Evolutionary conservation across 1,140 invertebrate species (phyloP).

Genomic region (Sitobion miscanthi): DNA sequence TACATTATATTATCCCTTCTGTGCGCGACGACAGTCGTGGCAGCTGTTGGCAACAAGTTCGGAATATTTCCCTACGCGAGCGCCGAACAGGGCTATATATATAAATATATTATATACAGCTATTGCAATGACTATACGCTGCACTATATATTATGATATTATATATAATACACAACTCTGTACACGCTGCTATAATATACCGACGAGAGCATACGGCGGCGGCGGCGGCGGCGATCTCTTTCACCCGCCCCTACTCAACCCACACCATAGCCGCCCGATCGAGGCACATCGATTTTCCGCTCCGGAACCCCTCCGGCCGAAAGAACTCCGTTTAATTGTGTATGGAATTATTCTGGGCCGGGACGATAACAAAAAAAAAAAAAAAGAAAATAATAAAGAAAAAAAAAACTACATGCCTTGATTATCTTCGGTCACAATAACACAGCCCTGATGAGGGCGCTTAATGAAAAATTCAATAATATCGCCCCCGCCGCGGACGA

Average conservation of each 20-base stretch:
- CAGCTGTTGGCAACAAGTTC: conserved; percentile 55
- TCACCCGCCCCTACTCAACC: background rate
- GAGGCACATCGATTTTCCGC: conserved; percentile 50
- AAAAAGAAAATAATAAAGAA: background rate
- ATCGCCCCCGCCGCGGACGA: background rate
- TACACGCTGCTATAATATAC: background rate
- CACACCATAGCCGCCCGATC: too few relatives aligned
- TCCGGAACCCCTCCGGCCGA: conserved; percentile 30
- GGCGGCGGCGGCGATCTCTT: conserved; percentile 26
- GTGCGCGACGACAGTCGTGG: background rate
- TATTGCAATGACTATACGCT: background rate
- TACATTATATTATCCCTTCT: background rate
- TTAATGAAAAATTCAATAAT: conserved; percentile 57
- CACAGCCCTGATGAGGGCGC: conserved; percentile 50
- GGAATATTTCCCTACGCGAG: conserved; percentile 2
- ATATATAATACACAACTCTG: conserved; percentile 4
- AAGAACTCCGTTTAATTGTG: conserved; percentile 54
- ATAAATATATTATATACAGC: background rate
- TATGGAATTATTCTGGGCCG: conserved; percentile 47
- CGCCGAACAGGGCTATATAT: background rate
- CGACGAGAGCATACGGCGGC: conserved; percentile 6
- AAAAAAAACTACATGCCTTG: conserved; percentile 43
- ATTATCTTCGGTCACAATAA: conserved; percentile 57
- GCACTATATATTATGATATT: background rate
- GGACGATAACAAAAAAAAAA: conserved; percentile 40